Evolutionary conservation across 2,113 vertebrate species (phyloP), one percentile per base, ranked within the genome.

Genomic region (Chaetura pelagica): DNA sequence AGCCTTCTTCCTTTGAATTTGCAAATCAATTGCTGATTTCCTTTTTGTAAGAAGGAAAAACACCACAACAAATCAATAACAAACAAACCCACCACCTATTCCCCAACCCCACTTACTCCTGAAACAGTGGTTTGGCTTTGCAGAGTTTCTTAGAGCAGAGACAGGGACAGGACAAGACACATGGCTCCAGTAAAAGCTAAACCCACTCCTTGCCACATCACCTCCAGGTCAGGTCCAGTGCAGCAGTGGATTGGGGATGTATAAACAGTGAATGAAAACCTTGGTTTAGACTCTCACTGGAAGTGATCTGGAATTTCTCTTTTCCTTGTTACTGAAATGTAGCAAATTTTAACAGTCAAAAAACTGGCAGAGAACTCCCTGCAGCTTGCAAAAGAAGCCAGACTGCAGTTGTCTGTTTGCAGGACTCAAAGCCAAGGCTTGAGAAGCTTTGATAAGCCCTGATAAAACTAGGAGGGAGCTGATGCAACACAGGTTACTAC

Each of bases 1-100:
- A 87, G 90, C 72, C 66, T 88, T 80, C 89, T 61, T 96, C 94
- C 95, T 93, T 97, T 97, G 90, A 95, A 95, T 93, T 97, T 97
- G 90, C 95, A 95, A 96, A 97, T 98, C 97, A 97, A 97, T 46
- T 46, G 44, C 44, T 42, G 38, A 38, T 38, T 38, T 38, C 38
- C 10, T 38, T 38, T 38, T 38, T 38, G 38, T 38, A 38, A 38
- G 10, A 38, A 38, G 10, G 10, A 38, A 38, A 38, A 38, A 38
- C 38, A 38, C 38, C 7, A 38, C 38, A 38, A 38, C 10, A 38
- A 38, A 38, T 8, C 38, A 38, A 38, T 10, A 38, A 38, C 38
- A 38, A 38, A 38, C 38, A 7, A 38, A 68, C 2, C 3, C 49
- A 64, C 61, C 82, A 92, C 51, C 89, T 52, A 40, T 72, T 69